Base-by-base conservation (phyloP, 2,797 vertebrate genomes). In the Tangara arthus region DNA sequence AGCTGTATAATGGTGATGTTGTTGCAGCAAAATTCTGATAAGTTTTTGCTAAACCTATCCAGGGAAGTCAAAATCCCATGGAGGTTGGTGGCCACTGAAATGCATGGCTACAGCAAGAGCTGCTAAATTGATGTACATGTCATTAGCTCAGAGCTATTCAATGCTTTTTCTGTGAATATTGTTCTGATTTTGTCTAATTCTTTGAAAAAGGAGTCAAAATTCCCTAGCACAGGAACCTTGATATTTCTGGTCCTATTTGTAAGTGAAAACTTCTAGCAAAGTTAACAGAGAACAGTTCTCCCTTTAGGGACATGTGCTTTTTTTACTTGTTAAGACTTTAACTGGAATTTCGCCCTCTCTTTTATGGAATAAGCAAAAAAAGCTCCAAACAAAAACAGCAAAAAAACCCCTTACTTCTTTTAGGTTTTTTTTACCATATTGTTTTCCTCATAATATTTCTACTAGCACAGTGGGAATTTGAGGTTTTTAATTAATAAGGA, bases 401-500 rank as follows among this genome's bases (percentile, higher is more conserved):
- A 71, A 9, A 71, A 47, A 7, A 4, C 0, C 1, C 1, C 9
- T 28, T 26, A 14, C 1, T 50, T 87, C 75, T 3, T 50, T 14
- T 47, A 50, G 4, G 3, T 79, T 69, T 79, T 47, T 50, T 30
- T 30, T 52, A 39, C 9, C 1, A 0, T 16, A 23, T 28, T 3
- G 6, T 44, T 82, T 89, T 49, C 7, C 8, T 73, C 63, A 39
- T 21, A 32, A 21, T 28, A 6, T 37, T 85, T 87, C 37, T 42
- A 22, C 6, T 35, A 47, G 6, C 8, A n/a, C 16, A 56, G 8
- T 32, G 6, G 6, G 11, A 79, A 78, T 28, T n/a, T 35, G 70
- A 84, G 8, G 4, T 23, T 69, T 82, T n/a, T 76, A 47, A 39
- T 55, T 34, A 44, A 11, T 49, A 70, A 63, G 4, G 17, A 11